These are phyloP conservation scores for Myotis daubentonii DNA, from an alignment of 2,797 vertebrate genomes.

Conservation along the genomic window DNA sequence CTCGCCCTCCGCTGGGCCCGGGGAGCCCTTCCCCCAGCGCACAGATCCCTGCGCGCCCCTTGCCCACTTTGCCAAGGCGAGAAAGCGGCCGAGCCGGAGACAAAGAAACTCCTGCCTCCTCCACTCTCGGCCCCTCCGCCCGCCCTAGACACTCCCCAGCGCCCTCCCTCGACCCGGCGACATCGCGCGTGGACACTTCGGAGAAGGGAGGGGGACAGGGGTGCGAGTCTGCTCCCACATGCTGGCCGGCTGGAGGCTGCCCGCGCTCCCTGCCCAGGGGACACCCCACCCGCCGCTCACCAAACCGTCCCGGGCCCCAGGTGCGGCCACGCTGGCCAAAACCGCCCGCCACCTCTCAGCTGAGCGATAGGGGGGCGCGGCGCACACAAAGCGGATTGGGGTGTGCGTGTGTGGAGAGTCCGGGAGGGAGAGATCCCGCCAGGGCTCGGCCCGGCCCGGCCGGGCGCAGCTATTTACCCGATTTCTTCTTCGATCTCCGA, in stretches of 20 bases:
- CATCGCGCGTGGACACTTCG: not conserved
- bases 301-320: conserved; percentile 38
- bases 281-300: not conserved
- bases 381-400: conserved; percentile 71
- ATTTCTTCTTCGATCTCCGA: conserved; percentile 94
- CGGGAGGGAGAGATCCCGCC: conserved; percentile 21
- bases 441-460: not conserved
- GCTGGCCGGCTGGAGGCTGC: not conserved
- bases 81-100: conserved; percentile 81
- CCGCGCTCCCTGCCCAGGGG: not conserved
- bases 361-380: conserved; percentile 53
- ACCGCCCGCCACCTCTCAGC: not conserved
- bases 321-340: not conserved
- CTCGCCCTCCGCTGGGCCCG: not conserved
- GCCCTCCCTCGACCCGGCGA: conserved; percentile 54
- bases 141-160: conserved; percentile 65
- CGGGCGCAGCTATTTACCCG: conserved; percentile 88
- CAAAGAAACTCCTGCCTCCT: conserved; percentile 85
- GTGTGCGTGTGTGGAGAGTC: not conserved
- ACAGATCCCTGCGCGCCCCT: conserved; percentile 77
- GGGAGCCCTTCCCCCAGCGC: conserved; percentile 61
- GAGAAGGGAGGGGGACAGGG: not conserved
- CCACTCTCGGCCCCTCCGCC: conserved; percentile 50
- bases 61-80: conserved; percentile 82
- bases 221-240: not conserved